Percentiles rank a stretch among this genome's conserved stretches.
Conservation (phyloP, 2,113 vertebrate genomes). For the Lipotes vexillifer region DNA sequence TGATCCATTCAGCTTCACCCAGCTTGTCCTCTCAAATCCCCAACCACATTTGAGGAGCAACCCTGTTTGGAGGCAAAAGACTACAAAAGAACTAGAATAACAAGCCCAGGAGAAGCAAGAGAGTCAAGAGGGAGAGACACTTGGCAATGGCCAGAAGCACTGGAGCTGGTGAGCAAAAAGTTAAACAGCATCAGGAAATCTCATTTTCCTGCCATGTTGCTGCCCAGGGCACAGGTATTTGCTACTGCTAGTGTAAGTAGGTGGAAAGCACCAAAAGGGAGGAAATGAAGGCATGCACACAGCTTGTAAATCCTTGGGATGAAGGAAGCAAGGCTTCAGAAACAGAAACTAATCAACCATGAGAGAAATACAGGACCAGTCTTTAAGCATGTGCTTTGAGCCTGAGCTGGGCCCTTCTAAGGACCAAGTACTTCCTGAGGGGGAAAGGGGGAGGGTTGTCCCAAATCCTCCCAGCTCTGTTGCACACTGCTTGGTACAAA, state of each 20-base stretch:
- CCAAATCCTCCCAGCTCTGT: neutral
- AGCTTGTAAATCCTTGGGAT: neutral
- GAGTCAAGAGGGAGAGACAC: neutral
- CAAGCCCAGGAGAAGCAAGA: neutral
- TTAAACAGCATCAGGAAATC: neutral
- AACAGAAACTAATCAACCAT: neutral
- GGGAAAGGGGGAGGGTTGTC: too few species aligned
- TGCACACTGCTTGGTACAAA: neutral
- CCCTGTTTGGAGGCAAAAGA: neutral
- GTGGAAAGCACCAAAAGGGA: neutral
- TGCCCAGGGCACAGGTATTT: neutral
- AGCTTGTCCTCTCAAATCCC: conserved; percentile 8
- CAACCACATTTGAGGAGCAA: neutral
- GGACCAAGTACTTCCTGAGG: neutral
- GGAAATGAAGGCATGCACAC: neutral
- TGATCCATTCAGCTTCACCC: neutral
- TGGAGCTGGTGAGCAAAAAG: neutral
- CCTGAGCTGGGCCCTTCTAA: neutral
- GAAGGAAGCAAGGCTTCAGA: neutral
- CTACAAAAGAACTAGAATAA: neutral
- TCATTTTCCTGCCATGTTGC: neutral
- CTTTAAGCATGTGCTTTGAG: neutral
- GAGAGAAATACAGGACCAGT: neutral
- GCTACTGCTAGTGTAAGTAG: fast-evolving
- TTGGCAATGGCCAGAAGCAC: neutral